phyloP scores from a whole-genome alignment of 2,888 invertebrate genomes.

The Meandrusa payeni region DNA sequence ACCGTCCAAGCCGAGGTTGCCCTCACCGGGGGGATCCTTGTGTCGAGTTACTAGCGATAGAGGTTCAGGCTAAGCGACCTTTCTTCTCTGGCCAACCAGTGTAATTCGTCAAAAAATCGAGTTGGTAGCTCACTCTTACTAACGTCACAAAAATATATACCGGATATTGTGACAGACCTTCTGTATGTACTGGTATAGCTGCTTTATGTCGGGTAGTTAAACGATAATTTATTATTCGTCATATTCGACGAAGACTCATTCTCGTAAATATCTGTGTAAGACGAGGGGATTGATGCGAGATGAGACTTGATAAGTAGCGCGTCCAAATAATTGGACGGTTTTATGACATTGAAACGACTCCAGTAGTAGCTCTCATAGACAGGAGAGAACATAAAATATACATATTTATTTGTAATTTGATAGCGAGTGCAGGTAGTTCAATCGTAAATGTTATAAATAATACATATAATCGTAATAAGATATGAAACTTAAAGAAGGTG shows the following conservation, averaged over 20 bases:
- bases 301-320: conserved; percentile 58
- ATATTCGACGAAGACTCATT: conserved; percentile 55
- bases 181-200: conserved; percentile 35
- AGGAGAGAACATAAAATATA: not conserved
- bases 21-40: no score
- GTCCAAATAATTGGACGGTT: conserved; percentile 68
- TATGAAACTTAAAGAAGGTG: no score
- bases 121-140: no score
- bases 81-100: no score
- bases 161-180: conserved; percentile 10
- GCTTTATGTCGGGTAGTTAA: conserved; percentile 59
- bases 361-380: not conserved
- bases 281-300: conserved; percentile 67
- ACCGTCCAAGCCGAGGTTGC: no score
- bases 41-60: no score
- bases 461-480: no score
- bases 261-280: conserved; percentile 72
- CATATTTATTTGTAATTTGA: not conserved
- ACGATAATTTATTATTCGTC: conserved; percentile 69
- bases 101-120: no score
- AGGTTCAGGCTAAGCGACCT: no score
- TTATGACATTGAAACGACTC: conserved; percentile 49
- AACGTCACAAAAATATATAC: no score
- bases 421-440: no score
- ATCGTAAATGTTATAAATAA: no score